phyloP scores from a whole-genome alignment of 1,140 invertebrate genomes.

The Ylistrum balloti region DNA sequence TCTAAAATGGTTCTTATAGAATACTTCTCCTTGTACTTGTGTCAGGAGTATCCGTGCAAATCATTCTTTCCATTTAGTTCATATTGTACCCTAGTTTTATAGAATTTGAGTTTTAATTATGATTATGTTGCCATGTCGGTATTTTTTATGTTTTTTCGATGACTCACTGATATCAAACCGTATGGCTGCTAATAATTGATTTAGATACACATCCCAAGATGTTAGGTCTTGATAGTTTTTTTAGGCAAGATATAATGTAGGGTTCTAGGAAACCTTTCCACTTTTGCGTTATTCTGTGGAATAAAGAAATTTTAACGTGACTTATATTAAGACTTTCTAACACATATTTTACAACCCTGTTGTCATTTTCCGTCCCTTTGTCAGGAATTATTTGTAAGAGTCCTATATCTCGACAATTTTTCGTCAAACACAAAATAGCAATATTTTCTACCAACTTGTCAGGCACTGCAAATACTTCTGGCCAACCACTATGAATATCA shows the following conservation, averaged over 20 bases:
- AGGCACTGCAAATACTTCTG: constrained; percentile 58
- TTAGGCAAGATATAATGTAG: constrained; percentile 48
- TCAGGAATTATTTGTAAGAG: constrained; percentile 57
- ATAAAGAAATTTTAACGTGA: neutral
- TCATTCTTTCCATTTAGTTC: too few relatives aligned
- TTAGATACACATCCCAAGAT: constrained; percentile 61
- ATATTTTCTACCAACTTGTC: constrained; percentile 57
- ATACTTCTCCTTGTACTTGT: too few relatives aligned
- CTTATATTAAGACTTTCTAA: neutral
- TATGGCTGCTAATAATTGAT: constrained; percentile 56
- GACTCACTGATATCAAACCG: constrained; percentile 49
- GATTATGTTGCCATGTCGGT: too few relatives aligned
- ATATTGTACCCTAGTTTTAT: too few relatives aligned
- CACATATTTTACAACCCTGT: neutral
- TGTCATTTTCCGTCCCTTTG: constrained; percentile 56
- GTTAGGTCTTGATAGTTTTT: neutral
- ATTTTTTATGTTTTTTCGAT: constrained; percentile 12
- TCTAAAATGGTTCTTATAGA: too few relatives aligned
- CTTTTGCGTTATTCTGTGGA: constrained; percentile 45
- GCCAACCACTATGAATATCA: constrained; percentile 58
- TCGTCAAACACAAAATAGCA: constrained; percentile 56
- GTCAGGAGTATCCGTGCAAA: too few relatives aligned
- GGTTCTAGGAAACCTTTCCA: constrained; percentile 48
- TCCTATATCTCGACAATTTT: constrained; percentile 55
- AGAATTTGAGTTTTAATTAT: too few relatives aligned